Percentiles rank a stretch among this genome's conserved stretches.
Conservation (phyloP, 2,113 vertebrate species). For the Collichthys lucidus region DNA sequence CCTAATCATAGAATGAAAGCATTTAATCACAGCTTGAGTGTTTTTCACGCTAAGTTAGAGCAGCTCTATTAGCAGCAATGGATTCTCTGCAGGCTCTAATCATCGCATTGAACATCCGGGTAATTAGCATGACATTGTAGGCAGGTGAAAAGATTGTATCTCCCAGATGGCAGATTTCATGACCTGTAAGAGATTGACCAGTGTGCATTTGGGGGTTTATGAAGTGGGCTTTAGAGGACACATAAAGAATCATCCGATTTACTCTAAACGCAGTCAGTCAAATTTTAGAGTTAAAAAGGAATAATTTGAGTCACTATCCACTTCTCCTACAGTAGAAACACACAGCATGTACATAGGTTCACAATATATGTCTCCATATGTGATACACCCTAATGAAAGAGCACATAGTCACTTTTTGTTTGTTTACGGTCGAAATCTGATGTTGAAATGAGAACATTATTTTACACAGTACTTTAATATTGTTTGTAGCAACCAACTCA, state of each 20-base stretch:
- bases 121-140: conserved; percentile 12
- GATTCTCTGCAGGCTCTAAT: background rate
- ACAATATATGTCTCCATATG: background rate
- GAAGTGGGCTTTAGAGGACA: background rate
- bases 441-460: too few species aligned
- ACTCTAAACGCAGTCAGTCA: background rate
- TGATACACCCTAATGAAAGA: too few species aligned
- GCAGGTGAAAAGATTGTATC: background rate
- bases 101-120: background rate
- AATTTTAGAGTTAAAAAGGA: too few species aligned
- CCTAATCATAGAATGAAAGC: conserved; percentile 15
- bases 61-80: conserved; percentile 24
- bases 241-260: background rate
- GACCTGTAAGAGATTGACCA: background rate
- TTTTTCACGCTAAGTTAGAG: conserved; percentile 44
- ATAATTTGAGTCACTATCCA: too few species aligned
- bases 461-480: too few species aligned
- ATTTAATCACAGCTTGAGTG: conserved; percentile 17
- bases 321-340: too few species aligned
- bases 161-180: background rate
- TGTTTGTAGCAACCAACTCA: too few species aligned
- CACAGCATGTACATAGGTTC: background rate
- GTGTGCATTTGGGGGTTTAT: background rate
- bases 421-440: too few species aligned
- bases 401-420: too few species aligned